Percentiles rank a stretch among this genome's conserved stretches.
Evolutionary conservation across 2,888 invertebrate species (phyloP).

Genomic region (Dichetophora obliterata): DNA sequence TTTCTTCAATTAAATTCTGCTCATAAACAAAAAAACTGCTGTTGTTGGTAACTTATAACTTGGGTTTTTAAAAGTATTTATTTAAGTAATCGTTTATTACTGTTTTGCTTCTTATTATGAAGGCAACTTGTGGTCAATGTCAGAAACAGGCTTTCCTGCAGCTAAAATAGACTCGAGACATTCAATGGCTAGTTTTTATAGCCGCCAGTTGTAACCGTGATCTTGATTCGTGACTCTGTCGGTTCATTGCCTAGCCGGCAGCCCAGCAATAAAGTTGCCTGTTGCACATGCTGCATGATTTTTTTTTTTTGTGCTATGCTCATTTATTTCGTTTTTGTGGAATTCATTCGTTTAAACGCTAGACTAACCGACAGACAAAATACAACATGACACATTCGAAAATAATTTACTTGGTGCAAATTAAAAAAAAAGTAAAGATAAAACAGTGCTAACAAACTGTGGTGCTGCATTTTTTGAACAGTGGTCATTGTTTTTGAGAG

Average conservation of each 20-base stretch:
- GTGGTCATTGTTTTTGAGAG: slow-evolving; percentile 9
- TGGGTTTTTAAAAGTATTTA: too few species aligned
- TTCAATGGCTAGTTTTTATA: background rate
- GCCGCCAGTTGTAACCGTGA: slow-evolving; percentile 50
- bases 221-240: slow-evolving; percentile 56
- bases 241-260: slow-evolving; percentile 45
- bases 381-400: background rate
- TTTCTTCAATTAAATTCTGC: too few species aligned
- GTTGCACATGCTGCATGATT: background rate
- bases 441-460: background rate
- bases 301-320: background rate
- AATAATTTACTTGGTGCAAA: background rate
- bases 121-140: too few species aligned
- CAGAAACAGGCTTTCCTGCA: background rate
- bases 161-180: background rate
- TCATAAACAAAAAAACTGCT: too few species aligned
- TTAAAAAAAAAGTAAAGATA: background rate
- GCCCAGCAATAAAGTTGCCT: background rate
- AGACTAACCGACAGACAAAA: background rate
- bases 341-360: background rate
- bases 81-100: too few species aligned
- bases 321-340: background rate
- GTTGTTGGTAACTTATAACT: too few species aligned
- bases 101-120: too few species aligned
- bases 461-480: background rate